Percentiles rank a stretch among this genome's conserved stretches.
phyloP scores from a whole-genome alignment of 92 coral and sea anemone species.

The Umimayanthus kanabou region DNA sequence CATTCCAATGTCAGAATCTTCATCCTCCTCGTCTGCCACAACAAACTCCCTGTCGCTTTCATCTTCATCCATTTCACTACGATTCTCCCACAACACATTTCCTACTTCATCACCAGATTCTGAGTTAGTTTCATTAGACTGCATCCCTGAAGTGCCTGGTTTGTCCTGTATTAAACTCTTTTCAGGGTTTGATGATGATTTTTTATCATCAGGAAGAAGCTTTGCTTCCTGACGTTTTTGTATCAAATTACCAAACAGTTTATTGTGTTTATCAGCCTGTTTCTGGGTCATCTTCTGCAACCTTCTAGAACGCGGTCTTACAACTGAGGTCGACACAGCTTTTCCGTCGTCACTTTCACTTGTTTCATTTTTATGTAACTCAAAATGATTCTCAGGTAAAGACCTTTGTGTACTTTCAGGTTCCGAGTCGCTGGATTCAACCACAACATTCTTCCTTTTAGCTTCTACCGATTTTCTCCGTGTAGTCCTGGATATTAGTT shows the following conservation, averaged over 20 bases:
- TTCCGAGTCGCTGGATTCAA: conserved; percentile 36
- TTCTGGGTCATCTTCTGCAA: conserved; percentile 47
- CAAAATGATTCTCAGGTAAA: not conserved
- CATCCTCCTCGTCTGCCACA: conserved; percentile 62
- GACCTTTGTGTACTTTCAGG: not conserved
- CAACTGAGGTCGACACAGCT: not conserved
- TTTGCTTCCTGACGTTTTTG: conserved; percentile 58
- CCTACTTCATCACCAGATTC: conserved; percentile 44
- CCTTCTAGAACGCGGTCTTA: conserved; percentile 48
- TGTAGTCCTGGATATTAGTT: not conserved
- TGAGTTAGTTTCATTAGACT: conserved; percentile 32
- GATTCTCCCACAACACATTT: conserved; percentile 44
- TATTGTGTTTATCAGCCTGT: conserved; percentile 37
- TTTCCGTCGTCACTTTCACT: conserved; percentile 20
- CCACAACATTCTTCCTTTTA: conserved; percentile 7
- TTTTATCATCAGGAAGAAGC: conserved; percentile 40
- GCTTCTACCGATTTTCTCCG: conserved; percentile 7
- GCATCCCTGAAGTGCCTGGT: not conserved
- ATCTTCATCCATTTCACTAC: conserved; percentile 73
- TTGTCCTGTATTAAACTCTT: not conserved
- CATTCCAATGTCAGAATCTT: conserved; percentile 71
- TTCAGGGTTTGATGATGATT: conserved; percentile 1
- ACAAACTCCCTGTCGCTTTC: conserved; percentile 83
- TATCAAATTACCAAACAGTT: conserved; percentile 52
- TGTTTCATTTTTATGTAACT: not conserved